Percentiles rank a stretch among this genome's conserved stretches.
phyloP scores from a whole-genome alignment of 1,140 invertebrate genomes.

The Cotesia chilonis region DNA sequence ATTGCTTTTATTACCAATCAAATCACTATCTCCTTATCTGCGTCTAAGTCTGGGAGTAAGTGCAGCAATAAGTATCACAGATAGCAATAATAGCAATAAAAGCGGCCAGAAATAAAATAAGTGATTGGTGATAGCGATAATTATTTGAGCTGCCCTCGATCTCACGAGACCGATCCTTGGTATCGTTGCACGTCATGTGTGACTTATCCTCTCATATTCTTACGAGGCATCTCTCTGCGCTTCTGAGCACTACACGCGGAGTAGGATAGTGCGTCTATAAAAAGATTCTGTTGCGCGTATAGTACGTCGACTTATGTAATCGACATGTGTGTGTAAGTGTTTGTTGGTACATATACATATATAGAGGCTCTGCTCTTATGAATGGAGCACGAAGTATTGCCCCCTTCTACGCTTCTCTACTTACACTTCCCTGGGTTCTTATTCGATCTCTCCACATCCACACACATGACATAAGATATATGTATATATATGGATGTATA shows the following conservation, averaged over 20 bases:
- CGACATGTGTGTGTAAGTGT: constrained; percentile 13
- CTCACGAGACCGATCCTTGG: background rate
- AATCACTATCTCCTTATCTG: too few species aligned
- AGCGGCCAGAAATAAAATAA: too few species aligned
- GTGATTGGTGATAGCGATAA: background rate
- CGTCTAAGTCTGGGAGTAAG: too few species aligned
- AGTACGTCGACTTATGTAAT: constrained; percentile 28
- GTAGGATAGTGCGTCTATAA: constrained; percentile 12
- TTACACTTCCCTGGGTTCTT: background rate
- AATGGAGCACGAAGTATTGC: constrained; percentile 33
- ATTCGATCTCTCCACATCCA: background rate
- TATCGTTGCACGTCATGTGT: too few species aligned
- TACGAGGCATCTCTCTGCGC: too few species aligned
- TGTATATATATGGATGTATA: too few species aligned
- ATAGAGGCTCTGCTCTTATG: constrained; percentile 13
- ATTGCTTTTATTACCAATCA: too few species aligned
- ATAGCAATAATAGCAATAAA: too few species aligned
- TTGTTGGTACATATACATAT: background rate
- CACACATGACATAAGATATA: background rate
- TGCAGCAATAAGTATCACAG: too few species aligned
- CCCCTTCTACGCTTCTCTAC: constrained; percentile 6
- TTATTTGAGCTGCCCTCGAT: background rate
- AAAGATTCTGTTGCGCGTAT: constrained; percentile 27
- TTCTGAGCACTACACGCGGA: background rate
- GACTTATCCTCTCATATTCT: too few species aligned